phyloP scores from a whole-genome alignment of 2,113 vertebrate genomes.

The Cheilinus undulatus region DNA sequence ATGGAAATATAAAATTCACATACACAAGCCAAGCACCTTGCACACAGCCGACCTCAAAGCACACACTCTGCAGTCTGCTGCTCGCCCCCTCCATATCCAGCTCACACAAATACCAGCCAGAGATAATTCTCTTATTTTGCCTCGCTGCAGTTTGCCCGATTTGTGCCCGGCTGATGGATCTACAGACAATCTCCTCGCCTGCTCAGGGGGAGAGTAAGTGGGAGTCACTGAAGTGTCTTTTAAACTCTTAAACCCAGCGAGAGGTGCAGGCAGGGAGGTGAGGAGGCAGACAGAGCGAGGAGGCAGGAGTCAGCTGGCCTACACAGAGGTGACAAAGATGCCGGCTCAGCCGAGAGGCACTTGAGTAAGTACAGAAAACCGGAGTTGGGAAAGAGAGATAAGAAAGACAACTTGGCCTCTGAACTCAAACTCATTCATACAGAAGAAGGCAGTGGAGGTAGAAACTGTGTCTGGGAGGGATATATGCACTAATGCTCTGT shows the following conservation, averaged over 20 bases:
- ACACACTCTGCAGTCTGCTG: slow-evolving; percentile 10
- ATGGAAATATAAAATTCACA: slow-evolving; percentile 12
- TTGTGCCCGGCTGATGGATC: slow-evolving; percentile 48
- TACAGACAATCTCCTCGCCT: slow-evolving; percentile 30
- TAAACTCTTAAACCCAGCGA: slow-evolving; percentile 32
- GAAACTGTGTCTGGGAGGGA: neutral
- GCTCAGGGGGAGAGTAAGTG: slow-evolving; percentile 21
- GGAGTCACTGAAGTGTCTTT: slow-evolving; percentile 48
- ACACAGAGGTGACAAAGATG: slow-evolving; percentile 17
- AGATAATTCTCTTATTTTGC: slow-evolving; percentile 53
- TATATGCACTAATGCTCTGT: neutral
- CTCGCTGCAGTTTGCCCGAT: slow-evolving; percentile 31
- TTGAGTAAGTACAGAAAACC: slow-evolving; percentile 9
- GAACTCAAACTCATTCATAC: neutral
- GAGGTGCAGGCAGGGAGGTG: slow-evolving; percentile 25
- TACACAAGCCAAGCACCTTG: neutral
- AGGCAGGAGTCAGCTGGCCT: neutral
- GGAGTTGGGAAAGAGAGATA: slow-evolving; percentile 13
- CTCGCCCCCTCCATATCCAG: slow-evolving; percentile 26
- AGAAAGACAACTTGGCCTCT: slow-evolving; percentile 2
- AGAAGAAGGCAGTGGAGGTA: neutral
- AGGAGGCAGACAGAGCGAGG: neutral
- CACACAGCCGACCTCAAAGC: slow-evolving; percentile 24
- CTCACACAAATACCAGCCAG: slow-evolving; percentile 34
- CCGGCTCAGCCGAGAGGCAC: slow-evolving; percentile 21